These are phyloP conservation scores for Pseudomyrmex sp. DNA, from an alignment of 1,140 invertebrate species.

Conservation along the genomic window DNA sequence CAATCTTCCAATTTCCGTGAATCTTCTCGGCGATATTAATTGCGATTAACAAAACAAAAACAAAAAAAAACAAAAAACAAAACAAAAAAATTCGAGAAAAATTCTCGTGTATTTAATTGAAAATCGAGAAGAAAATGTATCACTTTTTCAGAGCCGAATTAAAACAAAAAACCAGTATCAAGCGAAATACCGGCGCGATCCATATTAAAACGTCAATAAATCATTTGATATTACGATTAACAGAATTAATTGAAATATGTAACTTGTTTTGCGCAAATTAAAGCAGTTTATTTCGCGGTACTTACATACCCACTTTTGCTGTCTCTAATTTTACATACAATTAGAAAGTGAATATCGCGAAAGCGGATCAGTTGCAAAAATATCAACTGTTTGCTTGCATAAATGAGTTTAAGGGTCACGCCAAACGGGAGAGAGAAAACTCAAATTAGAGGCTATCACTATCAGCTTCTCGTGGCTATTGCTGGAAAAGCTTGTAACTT, in stretches of 20 bases:
- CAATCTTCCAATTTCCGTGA: slow-evolving; percentile 22
- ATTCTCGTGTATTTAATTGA: slow-evolving; percentile 20
- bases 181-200: slow-evolving; percentile 3
- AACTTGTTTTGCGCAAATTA: not conserved
- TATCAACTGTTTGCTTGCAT: slow-evolving; percentile 43
- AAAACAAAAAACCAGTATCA: not conserved
- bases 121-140: slow-evolving; percentile 12
- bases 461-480: slow-evolving; percentile 56
- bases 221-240: not conserved
- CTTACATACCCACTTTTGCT: not conserved
- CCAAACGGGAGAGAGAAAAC: not conserved
- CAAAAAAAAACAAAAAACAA: not conserved
- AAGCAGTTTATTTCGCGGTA: not conserved
- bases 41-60: not conserved
- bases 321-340: not conserved
- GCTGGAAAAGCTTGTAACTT: slow-evolving; percentile 42
- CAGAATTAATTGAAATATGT: not conserved
- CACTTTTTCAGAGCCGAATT: not conserved
- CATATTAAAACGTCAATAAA: slow-evolving; percentile 25
- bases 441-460: slow-evolving; percentile 62
- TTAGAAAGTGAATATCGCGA: slow-evolving; percentile 32
- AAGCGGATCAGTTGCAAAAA: slow-evolving; percentile 19
- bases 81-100: not conserved
- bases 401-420: slow-evolving; percentile 28
- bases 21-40: slow-evolving; percentile 1